A percentile compares a stretch with the other conserved stretches of the same genome.
These are phyloP conservation scores for Hoplodrina ambigua DNA, from an alignment of 2,888 invertebrate species.

Conservation along the genomic window DNA sequence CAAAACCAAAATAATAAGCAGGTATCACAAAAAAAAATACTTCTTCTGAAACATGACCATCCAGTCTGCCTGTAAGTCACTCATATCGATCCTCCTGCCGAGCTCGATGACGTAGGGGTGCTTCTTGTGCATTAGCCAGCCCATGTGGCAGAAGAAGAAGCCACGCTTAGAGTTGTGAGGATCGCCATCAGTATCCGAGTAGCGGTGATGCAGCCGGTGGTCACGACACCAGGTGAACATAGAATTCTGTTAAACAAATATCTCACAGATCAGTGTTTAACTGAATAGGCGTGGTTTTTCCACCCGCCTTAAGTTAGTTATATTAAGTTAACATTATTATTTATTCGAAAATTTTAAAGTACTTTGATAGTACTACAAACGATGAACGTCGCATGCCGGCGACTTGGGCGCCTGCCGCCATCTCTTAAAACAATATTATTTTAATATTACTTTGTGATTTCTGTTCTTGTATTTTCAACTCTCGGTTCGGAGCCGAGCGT, in stretches of 20 bases:
- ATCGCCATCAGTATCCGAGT: slow-evolving; percentile 92
- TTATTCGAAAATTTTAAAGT: no score
- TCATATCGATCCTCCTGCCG: slow-evolving; percentile 93
- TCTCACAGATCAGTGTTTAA: no score
- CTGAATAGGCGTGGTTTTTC: no score
- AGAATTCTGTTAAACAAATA: slow-evolving; percentile 90
- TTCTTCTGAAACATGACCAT: slow-evolving; percentile 94
- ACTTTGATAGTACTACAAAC: no score
- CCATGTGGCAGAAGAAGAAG: slow-evolving; percentile 97
- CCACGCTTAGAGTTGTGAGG: slow-evolving; percentile 95
- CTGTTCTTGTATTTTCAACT: no score
- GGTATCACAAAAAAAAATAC: slow-evolving; percentile 79
- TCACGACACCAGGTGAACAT: slow-evolving; percentile 94
- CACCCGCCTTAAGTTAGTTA: no score
- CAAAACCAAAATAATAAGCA: not conserved
- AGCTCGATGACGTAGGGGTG: slow-evolving; percentile 94
- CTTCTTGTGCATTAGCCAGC: slow-evolving; percentile 95
- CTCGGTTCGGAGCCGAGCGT: no score
- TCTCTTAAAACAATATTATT: no score
- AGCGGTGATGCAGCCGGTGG: slow-evolving; percentile 95
- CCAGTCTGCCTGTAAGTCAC: slow-evolving; percentile 93
- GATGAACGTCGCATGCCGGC: no score
- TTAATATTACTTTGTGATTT: no score
- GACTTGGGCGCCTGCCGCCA: no score
- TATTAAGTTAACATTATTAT: no score